Base-by-base conservation (phyloP, 2,113 vertebrate genomes). In the Amia ocellicauda region DNA sequence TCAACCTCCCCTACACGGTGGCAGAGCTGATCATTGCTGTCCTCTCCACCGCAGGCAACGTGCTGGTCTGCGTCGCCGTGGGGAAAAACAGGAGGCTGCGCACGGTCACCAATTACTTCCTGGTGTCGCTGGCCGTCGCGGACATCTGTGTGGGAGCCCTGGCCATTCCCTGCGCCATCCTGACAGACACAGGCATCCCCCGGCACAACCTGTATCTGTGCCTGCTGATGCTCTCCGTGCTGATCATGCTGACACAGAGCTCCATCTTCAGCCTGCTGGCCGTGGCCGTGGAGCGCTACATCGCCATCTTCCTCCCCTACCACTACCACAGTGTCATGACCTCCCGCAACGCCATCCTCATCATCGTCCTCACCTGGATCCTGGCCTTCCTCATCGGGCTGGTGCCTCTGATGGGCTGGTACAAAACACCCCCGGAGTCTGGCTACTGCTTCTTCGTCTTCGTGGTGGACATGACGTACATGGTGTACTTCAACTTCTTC, bases 181-280 rank as follows among this genome's bases (percentile, higher is more conserved):
- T 91, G 74, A 91, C 88, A 0, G 84, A 74, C 19, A 14, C 84
- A 0, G 89, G 89, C 1, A 63, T 88, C 24, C 89, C 88, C 0
- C 73, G 61, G 2, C 66, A 88, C 58, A 80, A 83, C 50, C 69
- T 89, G 36, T 77, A 83, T 69, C 72, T 89, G 40, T 90, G 89
- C 58, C 68, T 90, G 63, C 75, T 91, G 17, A 90, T 88, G 88
- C 75, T 91, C 26, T 89, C 86, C 0, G 80, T 86, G 19, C 67
- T 91, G 7, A 87, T 91, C 24, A 86, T 87, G 87, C 75, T 91
- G 62, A 90, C 89, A 0, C 85, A 88, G 72, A 84, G 85, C 74
- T 90, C 89, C 69, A 90, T 90, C 72, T 89, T 91, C 64, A 88
- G 89, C 72, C 68, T 90, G 67, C 69, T 90, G 61, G 88, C 88